Base-by-base conservation (phyloP, 2,113 vertebrate genomes). In the Cavia porcellus region DNA sequence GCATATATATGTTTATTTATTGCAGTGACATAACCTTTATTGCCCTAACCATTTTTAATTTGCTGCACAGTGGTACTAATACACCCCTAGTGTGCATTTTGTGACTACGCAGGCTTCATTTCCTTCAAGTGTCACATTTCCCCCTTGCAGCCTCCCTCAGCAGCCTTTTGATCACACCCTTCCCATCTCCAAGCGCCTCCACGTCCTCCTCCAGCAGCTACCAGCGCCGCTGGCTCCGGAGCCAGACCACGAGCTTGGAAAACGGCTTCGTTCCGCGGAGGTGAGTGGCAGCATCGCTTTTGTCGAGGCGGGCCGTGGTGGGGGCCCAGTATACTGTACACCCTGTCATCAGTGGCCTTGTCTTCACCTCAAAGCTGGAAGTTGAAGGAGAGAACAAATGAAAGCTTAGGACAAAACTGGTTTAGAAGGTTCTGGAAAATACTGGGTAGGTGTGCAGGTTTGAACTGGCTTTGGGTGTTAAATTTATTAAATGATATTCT, bases 221-320 rank as follows among this genome's bases (percentile, higher is more conserved):
- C 92, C 99, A 99, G 94, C 99, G 99, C 57, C 99, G 99, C 74
- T 99, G 99, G 99, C 98, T 99, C 50, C 98, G 99, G 93, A 99
- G 99, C 97, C 99, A 99, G 96, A 99, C 98, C 57, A 99, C 99
- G 45, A 99, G 99, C 98, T 98, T 99, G 97, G 99, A 99, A 95
- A 99, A 99, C 32, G 99, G 99, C 86, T 98, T 99, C 92, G 80
- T 99, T 94, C 99, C 99, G 38, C 98, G 98, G 70, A 99, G 99
- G 99, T 99, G 82, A 98, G 99, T 98, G 52, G 11, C 86, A 86
- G 30, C 47, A 70, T 90, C 89, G 24, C 74, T 81, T 42, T 94
- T 89, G n/a, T 64, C 61, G 47, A 20, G 80, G n/a, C 47, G 0
- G 84, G 30, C 30, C n/a, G 42, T 38, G 7, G 5, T 64, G 84